Evolutionary conservation across 1,140 invertebrate species (phyloP).

Genomic region (Habropoda laboriosa): DNA sequence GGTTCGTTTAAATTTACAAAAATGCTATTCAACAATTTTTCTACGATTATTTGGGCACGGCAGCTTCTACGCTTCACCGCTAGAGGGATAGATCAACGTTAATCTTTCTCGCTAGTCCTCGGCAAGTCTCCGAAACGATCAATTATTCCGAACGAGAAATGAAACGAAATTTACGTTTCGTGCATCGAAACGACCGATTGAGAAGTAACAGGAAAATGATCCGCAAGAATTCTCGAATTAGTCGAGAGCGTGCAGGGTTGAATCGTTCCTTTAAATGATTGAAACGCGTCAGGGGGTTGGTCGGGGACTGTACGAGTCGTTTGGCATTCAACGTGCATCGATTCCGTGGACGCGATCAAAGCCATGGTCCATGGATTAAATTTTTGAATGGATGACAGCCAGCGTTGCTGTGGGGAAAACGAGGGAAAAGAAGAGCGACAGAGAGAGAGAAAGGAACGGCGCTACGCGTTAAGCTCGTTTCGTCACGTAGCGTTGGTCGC

Average conservation of each 20-base stretch:
- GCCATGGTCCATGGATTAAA: not conserved
- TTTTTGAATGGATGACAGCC: constrained; percentile 10
- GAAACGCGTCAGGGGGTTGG: not conserved
- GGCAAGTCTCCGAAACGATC: no score
- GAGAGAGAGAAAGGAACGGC: no score
- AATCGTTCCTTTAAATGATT: not conserved
- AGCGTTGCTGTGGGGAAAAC: not conserved
- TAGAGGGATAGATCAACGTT: no score
- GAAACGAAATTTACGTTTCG: not conserved
- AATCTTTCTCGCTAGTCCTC: no score
- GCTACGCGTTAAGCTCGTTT: not conserved
- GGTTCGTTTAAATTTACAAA: no score
- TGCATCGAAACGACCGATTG: not conserved
- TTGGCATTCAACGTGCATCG: not conserved
- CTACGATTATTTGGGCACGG: no score
- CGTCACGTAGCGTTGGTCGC: not conserved
- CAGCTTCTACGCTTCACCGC: no score
- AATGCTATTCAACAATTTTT: no score
- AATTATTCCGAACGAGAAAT: no score
- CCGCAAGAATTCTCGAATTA: not conserved
- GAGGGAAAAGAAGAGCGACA: not conserved
- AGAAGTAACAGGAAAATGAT: no score
- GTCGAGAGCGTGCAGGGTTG: not conserved
- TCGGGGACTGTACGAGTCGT: no score
- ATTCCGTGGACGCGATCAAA: constrained; percentile 8